Evolutionary conservation across 2,888 invertebrate genomes (phyloP).

Genomic region (Brachyopa scutellaris): DNA sequence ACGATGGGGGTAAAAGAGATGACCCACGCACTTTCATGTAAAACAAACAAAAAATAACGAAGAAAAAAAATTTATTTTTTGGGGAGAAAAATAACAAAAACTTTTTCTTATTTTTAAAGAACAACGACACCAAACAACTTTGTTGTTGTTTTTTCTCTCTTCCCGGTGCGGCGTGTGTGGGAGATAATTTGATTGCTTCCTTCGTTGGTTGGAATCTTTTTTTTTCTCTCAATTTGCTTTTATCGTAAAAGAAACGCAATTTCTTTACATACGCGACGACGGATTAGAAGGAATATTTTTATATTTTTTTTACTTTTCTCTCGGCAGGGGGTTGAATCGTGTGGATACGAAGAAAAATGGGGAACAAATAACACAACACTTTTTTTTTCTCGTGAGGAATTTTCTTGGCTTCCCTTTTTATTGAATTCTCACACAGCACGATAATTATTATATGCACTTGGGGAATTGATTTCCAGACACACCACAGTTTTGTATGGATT

Average conservation of each 20-base stretch:
- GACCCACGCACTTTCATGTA: conserved; percentile 67
- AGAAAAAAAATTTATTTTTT: conserved; percentile 31
- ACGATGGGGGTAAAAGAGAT: conserved; percentile 59
- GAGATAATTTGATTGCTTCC: conserved; percentile 32
- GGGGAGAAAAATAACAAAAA: conserved; percentile 46
- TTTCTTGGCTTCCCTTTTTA: conserved; percentile 58
- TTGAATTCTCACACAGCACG: conserved; percentile 17
- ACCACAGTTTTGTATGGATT: conserved; percentile 17
- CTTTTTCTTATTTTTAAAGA: background rate
- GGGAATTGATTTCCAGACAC: conserved; percentile 34
- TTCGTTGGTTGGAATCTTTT: background rate
- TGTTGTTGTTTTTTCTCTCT: background rate
- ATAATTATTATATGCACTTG: conserved; percentile 50
- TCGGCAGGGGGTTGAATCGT: conserved; percentile 48
- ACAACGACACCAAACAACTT: background rate
- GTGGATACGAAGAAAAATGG: conserved; percentile 10
- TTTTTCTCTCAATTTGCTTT: background rate
- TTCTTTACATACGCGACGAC: too few relatives aligned
- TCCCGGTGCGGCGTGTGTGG: conserved; percentile 19
- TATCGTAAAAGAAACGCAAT: conserved; percentile 29
- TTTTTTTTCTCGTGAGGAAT: conserved; percentile 45
- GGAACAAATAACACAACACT: conserved; percentile 59
- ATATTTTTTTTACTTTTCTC: conserved; percentile 7
- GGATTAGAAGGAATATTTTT: background rate
- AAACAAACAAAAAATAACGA: conserved; percentile 45